Conservation (phyloP, 2,888 invertebrate species). For the Melanargia galathea region DNA sequence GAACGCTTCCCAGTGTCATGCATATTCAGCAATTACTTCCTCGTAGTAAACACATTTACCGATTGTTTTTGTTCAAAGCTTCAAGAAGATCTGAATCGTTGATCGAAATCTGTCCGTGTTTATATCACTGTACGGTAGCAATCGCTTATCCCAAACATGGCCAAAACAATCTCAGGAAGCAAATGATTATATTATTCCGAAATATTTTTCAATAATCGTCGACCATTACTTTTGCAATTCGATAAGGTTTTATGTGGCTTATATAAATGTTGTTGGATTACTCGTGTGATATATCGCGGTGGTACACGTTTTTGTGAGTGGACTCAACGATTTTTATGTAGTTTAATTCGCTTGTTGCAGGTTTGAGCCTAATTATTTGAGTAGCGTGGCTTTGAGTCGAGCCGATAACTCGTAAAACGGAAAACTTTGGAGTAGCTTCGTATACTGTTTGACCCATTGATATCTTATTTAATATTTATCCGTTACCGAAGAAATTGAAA, state of each 20-base stretch:
- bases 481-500: not conserved
- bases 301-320: slow-evolving; percentile 61
- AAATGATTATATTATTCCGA: slow-evolving; percentile 29
- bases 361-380: slow-evolving; percentile 78
- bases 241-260: slow-evolving; percentile 30
- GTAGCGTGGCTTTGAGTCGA: slow-evolving; percentile 72
- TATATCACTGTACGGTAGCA: slow-evolving; percentile 22
- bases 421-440: slow-evolving; percentile 28
- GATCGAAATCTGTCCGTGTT: slow-evolving; percentile 11
- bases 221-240: slow-evolving; percentile 30
- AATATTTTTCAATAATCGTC: slow-evolving; percentile 31
- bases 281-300: slow-evolving; percentile 57
- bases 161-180: slow-evolving; percentile 27
- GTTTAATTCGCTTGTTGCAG: slow-evolving; percentile 73
- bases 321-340: slow-evolving; percentile 68
- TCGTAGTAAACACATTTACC: not conserved
- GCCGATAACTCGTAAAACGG: slow-evolving; percentile 61
- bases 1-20: slow-evolving; percentile 7
- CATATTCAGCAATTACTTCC: slow-evolving; percentile 12
- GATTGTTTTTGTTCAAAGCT: slow-evolving; percentile 1
- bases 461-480: not conserved
- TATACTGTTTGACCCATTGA: not conserved
- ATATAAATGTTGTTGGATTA: slow-evolving; percentile 34
- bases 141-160: slow-evolving; percentile 27
- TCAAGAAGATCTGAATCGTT: slow-evolving; percentile 8